Conservation (phyloP, 2,888 invertebrate genomes). For the Teinopalpus imperialis region DNA sequence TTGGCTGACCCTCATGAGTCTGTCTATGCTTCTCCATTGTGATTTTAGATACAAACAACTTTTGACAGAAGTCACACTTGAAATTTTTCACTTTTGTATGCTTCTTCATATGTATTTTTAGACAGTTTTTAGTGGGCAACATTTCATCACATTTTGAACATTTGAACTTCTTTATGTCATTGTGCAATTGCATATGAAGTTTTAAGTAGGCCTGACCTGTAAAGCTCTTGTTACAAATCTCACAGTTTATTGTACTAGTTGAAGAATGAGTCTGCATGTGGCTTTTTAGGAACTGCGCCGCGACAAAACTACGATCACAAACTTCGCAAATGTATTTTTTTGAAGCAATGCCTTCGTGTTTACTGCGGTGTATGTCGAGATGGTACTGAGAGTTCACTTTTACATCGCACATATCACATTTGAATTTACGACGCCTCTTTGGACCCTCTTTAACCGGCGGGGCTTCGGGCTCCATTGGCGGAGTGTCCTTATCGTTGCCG, state of each 20-base stretch:
- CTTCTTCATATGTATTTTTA: slow-evolving; percentile 76
- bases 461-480: slow-evolving; percentile 57
- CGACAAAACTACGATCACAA: slow-evolving; percentile 72
- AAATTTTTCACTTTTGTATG: slow-evolving; percentile 77
- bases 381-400: slow-evolving; percentile 77
- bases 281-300: slow-evolving; percentile 72
- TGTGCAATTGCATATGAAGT: slow-evolving; percentile 74
- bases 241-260: slow-evolving; percentile 70
- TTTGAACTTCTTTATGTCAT: slow-evolving; percentile 74
- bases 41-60: slow-evolving; percentile 72
- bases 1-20: slow-evolving; percentile 69
- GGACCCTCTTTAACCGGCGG: slow-evolving; percentile 52
- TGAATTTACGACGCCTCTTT: slow-evolving; percentile 70
- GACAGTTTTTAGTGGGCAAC: slow-evolving; percentile 74
- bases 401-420: slow-evolving; percentile 73
- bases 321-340: slow-evolving; percentile 72
- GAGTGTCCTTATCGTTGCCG: slow-evolving; percentile 67
- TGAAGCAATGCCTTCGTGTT: slow-evolving; percentile 66
- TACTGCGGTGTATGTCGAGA: slow-evolving; percentile 71
- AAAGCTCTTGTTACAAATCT: slow-evolving; percentile 70
- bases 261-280: slow-evolving; percentile 75
- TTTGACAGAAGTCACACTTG: slow-evolving; percentile 71
- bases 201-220: slow-evolving; percentile 75
- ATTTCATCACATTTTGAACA: slow-evolving; percentile 75
- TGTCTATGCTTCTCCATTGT: slow-evolving; percentile 75